Conservation (phyloP, 2,888 invertebrate species). For the Cryptus armator region DNA sequence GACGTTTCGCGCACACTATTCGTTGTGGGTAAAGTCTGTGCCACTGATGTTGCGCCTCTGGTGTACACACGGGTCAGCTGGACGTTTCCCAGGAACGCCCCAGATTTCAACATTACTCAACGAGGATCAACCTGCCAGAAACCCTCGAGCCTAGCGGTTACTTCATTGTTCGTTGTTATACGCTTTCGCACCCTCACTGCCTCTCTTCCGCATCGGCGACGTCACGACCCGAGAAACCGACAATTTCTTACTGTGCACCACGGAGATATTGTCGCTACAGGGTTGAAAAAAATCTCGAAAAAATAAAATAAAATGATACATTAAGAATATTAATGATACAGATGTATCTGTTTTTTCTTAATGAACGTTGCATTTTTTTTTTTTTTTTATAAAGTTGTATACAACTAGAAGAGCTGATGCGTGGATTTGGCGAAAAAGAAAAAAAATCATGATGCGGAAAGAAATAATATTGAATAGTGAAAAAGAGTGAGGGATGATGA, state of each 20-base stretch:
- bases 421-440: neutral
- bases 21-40: neutral
- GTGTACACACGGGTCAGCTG: constrained; percentile 78
- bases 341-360: neutral
- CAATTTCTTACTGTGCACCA: constrained; percentile 13
- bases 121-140: constrained; percentile 84
- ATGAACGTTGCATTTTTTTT: neutral
- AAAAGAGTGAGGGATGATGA: neutral
- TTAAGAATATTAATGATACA: neutral
- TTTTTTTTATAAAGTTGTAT: neutral
- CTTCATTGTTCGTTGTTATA: constrained; percentile 78
- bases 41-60: constrained; percentile 31
- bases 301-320: neutral
- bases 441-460: neutral
- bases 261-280: constrained; percentile 21
- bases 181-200: constrained; percentile 72
- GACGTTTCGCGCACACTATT: neutral
- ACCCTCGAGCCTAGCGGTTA: constrained; percentile 49
- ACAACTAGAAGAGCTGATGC: no score
- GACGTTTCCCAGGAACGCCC: constrained; percentile 83
- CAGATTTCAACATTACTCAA: constrained; percentile 85
- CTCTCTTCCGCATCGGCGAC: constrained; percentile 75
- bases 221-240: constrained; percentile 39
- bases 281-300: neutral
- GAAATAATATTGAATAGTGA: constrained; percentile 21